A percentile compares a stretch with the other conserved stretches of the same genome.
These are phyloP conservation scores for Tautogolabrus adspersus DNA, from an alignment of 2,113 vertebrate species.

Conservation along the genomic window DNA sequence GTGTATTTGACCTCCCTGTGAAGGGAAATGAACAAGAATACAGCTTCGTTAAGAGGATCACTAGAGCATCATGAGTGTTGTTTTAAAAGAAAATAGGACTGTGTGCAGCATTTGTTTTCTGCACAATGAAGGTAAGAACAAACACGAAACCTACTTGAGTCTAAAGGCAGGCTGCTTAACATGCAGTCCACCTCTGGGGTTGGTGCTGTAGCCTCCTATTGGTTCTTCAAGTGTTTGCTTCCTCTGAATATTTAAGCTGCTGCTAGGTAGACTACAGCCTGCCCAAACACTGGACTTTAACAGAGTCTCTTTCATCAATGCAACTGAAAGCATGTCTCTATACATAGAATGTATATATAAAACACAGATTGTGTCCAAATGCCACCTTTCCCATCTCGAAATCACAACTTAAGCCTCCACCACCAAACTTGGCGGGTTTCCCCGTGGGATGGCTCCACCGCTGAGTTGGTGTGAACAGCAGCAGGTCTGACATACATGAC, in stretches of 20 bases:
- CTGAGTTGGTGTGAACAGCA: conserved; percentile 46
- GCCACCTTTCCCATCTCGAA: background rate
- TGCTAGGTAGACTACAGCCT: conserved; percentile 41
- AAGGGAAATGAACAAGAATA: too few relatives aligned
- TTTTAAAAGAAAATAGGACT: background rate
- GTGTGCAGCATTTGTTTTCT: background rate
- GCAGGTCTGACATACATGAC: conserved; percentile 54
- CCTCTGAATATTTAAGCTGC: conserved; percentile 24
- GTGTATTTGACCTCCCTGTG: background rate
- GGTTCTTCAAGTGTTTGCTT: conserved; percentile 33
- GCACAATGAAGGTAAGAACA: background rate
- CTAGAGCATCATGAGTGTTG: too few relatives aligned
- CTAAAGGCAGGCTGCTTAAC: conserved; percentile 32
- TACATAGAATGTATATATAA: background rate
- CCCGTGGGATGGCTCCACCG: conserved; percentile 22
- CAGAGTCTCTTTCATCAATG: background rate
- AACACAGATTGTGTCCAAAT: background rate
- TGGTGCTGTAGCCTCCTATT: conserved; percentile 33
- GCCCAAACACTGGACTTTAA: background rate
- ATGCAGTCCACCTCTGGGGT: conserved; percentile 36
- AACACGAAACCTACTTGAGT: background rate
- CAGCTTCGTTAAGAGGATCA: too few relatives aligned
- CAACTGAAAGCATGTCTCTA: background rate
- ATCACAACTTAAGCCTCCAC: conserved; percentile 29
- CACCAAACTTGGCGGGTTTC: conserved; percentile 35